phyloP scores from a whole-genome alignment of 2,888 invertebrate species.

The Amphipoea lucens region DNA sequence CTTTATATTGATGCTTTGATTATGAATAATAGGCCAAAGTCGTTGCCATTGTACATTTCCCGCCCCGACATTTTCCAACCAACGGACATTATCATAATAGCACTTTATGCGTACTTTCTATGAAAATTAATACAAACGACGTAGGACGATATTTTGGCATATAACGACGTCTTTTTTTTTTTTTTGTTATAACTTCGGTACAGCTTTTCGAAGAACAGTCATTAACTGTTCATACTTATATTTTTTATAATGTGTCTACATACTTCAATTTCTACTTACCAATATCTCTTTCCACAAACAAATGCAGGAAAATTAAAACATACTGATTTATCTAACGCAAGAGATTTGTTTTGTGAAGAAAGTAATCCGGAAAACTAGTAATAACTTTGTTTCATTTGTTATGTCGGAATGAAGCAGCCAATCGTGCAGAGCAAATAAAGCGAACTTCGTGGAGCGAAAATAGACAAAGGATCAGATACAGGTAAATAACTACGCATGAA shows the following conservation, averaged over 20 bases:
- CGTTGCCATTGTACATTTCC: conserved; percentile 64
- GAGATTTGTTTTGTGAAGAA: conserved; percentile 76
- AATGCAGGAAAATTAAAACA: conserved; percentile 54
- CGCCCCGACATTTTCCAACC: conserved; percentile 64
- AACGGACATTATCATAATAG: conserved; percentile 66
- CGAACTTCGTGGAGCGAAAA: conserved; percentile 86
- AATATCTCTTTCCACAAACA: conserved; percentile 25
- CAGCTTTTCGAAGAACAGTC: conserved; percentile 17
- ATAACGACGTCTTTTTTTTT: conserved; percentile 33
- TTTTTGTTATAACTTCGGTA: conserved; percentile 22
- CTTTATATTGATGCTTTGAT: conserved; percentile 64
- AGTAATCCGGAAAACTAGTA: conserved; percentile 83
- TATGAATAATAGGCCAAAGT: conserved; percentile 60
- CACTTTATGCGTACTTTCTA: conserved; percentile 68
- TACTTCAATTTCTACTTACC: conserved; percentile 13
- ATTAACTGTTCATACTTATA: conserved; percentile 23
- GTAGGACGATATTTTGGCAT: conserved; percentile 64
- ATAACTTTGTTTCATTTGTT: conserved; percentile 86
- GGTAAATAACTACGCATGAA: conserved; percentile 86
- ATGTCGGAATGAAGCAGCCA: conserved; percentile 86
- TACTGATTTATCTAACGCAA: conserved; percentile 55
- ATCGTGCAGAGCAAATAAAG: conserved; percentile 87
- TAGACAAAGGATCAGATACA: conserved; percentile 88
- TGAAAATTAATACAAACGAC: conserved; percentile 72
- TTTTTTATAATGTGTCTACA: conserved; percentile 8